These are phyloP conservation scores for Ormyrus labotus DNA, from an alignment of 2,888 invertebrate species.

Conservation along the genomic window DNA sequence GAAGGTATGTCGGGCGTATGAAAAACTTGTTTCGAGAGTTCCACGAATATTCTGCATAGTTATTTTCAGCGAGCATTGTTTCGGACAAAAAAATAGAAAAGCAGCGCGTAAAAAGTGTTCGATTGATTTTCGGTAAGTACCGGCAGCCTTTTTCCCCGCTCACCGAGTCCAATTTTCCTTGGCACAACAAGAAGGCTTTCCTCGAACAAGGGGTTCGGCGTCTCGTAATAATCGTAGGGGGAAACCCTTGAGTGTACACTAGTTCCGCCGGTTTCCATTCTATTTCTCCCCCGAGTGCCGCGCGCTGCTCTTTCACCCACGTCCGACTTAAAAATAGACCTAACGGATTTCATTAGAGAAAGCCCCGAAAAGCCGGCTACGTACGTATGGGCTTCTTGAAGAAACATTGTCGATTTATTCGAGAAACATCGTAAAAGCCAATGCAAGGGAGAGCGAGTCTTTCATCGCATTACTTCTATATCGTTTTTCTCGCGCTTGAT, in stretches of 20 bases:
- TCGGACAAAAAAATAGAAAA: no score
- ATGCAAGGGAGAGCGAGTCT: constrained; percentile 17
- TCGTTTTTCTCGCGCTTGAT: not conserved
- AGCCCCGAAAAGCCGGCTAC: not conserved
- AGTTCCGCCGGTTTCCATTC: constrained; percentile 6
- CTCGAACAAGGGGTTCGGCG: not conserved
- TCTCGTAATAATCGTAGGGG: constrained; percentile 48
- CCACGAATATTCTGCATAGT: no score
- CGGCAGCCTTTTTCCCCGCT: not conserved
- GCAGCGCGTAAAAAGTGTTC: not conserved
- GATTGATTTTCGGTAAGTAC: constrained; percentile 13
- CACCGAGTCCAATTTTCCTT: constrained; percentile 41
- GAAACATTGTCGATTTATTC: constrained; percentile 44
- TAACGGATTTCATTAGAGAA: constrained; percentile 44
- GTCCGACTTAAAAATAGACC: constrained; percentile 43
- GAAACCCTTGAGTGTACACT: constrained; percentile 34
- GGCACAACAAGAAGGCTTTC: constrained; percentile 4
- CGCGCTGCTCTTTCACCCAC: constrained; percentile 26
- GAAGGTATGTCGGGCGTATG: no score
- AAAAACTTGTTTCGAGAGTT: no score
- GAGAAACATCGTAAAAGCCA: constrained; percentile 40
- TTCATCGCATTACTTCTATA: constrained; percentile 30
- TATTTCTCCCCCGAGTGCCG: constrained; percentile 15
- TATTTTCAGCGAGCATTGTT: no score
- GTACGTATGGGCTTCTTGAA: constrained; percentile 42